Evolutionary conservation across 2,888 invertebrate genomes (phyloP).

Genomic region (Ectobius pallidus): DNA sequence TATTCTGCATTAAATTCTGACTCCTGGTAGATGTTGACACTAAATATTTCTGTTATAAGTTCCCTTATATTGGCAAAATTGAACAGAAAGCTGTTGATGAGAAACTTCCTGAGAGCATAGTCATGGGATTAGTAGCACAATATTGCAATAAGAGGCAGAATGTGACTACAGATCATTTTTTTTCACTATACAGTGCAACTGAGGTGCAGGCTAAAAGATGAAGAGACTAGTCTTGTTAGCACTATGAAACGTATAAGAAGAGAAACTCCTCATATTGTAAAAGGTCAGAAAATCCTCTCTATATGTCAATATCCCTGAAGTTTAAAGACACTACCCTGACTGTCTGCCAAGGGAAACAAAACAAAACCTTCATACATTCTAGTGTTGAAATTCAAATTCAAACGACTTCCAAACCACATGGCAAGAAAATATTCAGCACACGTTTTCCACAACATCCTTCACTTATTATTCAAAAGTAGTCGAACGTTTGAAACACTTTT

Average conservation of each 20-base stretch:
- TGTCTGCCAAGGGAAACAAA: background rate
- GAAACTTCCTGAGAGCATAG: slow-evolving; percentile 45
- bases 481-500: too few relatives aligned
- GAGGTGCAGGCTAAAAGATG: background rate
- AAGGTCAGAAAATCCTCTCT: background rate
- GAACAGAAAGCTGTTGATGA: slow-evolving; percentile 41
- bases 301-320: background rate
- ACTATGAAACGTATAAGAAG: background rate
- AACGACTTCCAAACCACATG: background rate
- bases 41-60: slow-evolving; percentile 46
- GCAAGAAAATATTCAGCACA: background rate
- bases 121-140: slow-evolving; percentile 46
- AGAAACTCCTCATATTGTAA: background rate
- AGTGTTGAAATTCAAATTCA: background rate
- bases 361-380: background rate
- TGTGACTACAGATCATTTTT: slow-evolving; percentile 45
- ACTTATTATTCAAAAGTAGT: too few relatives aligned
- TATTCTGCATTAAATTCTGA: slow-evolving; percentile 51
- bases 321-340: background rate
- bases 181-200: slow-evolving; percentile 37
- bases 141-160: slow-evolving; percentile 44
- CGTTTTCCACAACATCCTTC: background rate
- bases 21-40: slow-evolving; percentile 45
- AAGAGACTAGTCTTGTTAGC: background rate
- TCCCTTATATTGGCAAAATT: slow-evolving; percentile 46